Evolutionary conservation across 2,888 invertebrate genomes (phyloP).

Genomic region (Philopedon plagiatum): DNA sequence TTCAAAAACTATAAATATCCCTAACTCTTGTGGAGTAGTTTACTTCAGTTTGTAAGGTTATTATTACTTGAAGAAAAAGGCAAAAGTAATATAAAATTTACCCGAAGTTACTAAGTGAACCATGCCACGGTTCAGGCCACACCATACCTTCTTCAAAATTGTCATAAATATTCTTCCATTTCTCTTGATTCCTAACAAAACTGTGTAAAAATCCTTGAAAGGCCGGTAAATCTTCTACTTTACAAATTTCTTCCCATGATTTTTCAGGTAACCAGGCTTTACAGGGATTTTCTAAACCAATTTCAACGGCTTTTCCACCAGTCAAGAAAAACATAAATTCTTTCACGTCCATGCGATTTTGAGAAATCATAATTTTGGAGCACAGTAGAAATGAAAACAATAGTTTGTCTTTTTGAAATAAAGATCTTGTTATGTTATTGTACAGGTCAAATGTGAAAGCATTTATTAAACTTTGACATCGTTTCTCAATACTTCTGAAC

Average conservation of each 20-base stretch:
- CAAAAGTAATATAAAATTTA: no score
- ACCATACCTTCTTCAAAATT: constrained; percentile 74
- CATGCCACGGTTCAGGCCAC: constrained; percentile 78
- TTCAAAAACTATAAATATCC: no score
- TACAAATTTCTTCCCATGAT: constrained; percentile 86
- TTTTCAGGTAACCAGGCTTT: constrained; percentile 80
- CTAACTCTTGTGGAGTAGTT: no score
- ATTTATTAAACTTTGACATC: constrained; percentile 79
- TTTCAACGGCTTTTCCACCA: constrained; percentile 81
- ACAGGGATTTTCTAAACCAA: constrained; percentile 76
- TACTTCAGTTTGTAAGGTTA: no score
- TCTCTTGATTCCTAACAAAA: constrained; percentile 70
- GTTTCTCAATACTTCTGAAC: constrained; percentile 79
- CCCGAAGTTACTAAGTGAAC: constrained; percentile 73
- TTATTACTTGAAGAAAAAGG: no score
- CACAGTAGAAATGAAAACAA: constrained; percentile 87
- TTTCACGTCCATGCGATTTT: constrained; percentile 73
- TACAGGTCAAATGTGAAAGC: constrained; percentile 87
- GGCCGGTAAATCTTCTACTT: constrained; percentile 72
- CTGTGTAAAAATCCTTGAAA: constrained; percentile 73
- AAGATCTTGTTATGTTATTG: constrained; percentile 84
- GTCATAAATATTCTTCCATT: constrained; percentile 81
- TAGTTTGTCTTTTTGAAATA: constrained; percentile 89
- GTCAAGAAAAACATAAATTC: constrained; percentile 82
- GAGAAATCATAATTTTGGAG: constrained; percentile 77